A percentile compares a stretch with the other conserved stretches of the same genome.
phyloP scores from a whole-genome alignment of 2,797 vertebrate species.

The Babyrousa celebensis region DNA sequence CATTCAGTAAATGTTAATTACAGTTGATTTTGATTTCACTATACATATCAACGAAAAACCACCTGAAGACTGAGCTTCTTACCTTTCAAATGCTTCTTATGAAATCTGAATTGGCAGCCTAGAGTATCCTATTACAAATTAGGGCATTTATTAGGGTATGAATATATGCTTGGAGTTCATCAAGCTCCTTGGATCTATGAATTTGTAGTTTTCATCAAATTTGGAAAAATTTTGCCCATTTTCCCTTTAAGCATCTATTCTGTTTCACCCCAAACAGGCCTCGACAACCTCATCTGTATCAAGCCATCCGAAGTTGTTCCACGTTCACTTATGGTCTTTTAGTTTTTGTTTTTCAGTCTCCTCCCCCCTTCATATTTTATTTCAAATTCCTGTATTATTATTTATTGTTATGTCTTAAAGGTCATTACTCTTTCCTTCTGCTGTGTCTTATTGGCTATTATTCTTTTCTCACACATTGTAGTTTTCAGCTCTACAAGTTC shows the following conservation, averaged over 20 bases:
- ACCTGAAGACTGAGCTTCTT: background rate
- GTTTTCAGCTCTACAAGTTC: slow-evolving; percentile 16
- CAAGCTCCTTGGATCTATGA: background rate
- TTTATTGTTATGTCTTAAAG: background rate
- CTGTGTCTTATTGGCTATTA: background rate
- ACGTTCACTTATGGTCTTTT: background rate
- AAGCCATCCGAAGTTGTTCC: background rate
- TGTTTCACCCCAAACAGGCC: background rate
- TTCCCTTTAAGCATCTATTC: background rate
- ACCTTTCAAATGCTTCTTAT: slow-evolving; percentile 2
- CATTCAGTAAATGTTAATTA: background rate
- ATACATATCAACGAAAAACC: background rate
- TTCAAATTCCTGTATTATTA: background rate
- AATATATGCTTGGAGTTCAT: background rate
- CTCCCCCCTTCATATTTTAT: background rate
- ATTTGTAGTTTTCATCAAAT: background rate
- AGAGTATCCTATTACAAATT: background rate
- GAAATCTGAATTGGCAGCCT: background rate
- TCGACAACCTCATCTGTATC: background rate
- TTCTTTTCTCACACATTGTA: background rate
- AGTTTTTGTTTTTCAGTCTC: background rate
- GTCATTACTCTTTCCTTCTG: background rate
- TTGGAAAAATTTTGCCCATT: background rate
- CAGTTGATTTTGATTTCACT: background rate
- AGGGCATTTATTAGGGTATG: background rate